Percentiles rank a stretch among this genome's conserved stretches.
These are phyloP conservation scores for Azorinus chamasolen DNA, from an alignment of 2,888 invertebrate genomes.

Conservation along the genomic window DNA sequence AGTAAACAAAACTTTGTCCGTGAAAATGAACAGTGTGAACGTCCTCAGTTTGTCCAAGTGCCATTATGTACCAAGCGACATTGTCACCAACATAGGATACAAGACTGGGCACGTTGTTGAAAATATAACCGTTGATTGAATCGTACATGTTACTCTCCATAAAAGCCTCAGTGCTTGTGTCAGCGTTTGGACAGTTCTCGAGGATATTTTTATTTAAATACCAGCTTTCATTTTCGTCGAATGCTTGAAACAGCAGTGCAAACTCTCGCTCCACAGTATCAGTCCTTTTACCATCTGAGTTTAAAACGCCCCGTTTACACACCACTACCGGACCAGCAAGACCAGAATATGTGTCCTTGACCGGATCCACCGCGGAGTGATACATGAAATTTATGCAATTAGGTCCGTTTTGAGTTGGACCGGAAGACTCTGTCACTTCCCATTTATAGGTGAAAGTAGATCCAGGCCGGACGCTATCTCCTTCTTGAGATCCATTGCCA, in stretches of 20 bases:
- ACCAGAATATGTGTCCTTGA: constrained; percentile 70
- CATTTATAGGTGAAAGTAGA: constrained; percentile 59
- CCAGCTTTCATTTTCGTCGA: constrained; percentile 79
- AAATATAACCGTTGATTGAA: constrained; percentile 72
- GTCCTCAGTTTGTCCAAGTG: constrained; percentile 64
- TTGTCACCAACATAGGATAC: constrained; percentile 58
- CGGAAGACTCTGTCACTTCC: constrained; percentile 69
- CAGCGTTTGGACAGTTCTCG: constrained; percentile 58
- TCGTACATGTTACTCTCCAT: constrained; percentile 69
- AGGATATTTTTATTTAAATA: constrained; percentile 77
- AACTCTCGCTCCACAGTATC: constrained; percentile 76
- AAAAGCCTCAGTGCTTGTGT: constrained; percentile 53
- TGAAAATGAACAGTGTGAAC: constrained; percentile 73
- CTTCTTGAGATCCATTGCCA: constrained; percentile 14
- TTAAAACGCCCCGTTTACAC: constrained; percentile 63
- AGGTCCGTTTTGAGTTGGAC: constrained; percentile 69
- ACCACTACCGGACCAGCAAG: constrained; percentile 72
- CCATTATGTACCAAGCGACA: constrained; percentile 73
- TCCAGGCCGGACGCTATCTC: constrained; percentile 58
- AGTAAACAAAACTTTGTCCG: constrained; percentile 66
- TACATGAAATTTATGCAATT: constrained; percentile 75
- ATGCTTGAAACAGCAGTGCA: constrained; percentile 74
- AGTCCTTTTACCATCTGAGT: constrained; percentile 36
- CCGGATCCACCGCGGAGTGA: constrained; percentile 70
- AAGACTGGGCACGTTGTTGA: constrained; percentile 67